A percentile compares a stretch with the other conserved stretches of the same genome.
These are phyloP conservation scores for Cottus gobio DNA, from an alignment of 2,113 vertebrate genomes.

Conservation along the genomic window DNA sequence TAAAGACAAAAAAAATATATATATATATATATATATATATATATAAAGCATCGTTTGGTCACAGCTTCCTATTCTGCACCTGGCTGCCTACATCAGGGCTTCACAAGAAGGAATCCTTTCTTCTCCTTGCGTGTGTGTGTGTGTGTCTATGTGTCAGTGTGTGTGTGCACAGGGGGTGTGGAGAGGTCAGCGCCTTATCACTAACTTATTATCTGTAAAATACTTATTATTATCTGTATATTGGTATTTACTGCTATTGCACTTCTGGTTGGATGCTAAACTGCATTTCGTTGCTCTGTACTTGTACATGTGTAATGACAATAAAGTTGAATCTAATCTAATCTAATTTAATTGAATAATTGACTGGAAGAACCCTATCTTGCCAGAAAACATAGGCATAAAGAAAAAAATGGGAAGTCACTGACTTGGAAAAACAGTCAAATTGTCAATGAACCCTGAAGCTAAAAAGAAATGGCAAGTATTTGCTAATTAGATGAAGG, in stretches of 20 bases:
- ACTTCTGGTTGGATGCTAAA: no score
- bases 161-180: slow-evolving; percentile 39
- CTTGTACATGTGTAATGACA: no score
- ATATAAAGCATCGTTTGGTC: slow-evolving; percentile 46
- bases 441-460: slow-evolving; percentile 52
- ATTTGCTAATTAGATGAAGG: slow-evolving; percentile 71
- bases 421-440: slow-evolving; percentile 54
- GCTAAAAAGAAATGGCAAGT: slow-evolving; percentile 49
- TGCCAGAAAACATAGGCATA: slow-evolving; percentile 39
- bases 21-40: background rate
- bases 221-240: no score
- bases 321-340: no score
- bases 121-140: slow-evolving; percentile 43
- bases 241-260: no score
- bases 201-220: no score
- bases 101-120: slow-evolving; percentile 67
- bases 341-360: slow-evolving; percentile 74
- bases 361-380: slow-evolving; percentile 50
- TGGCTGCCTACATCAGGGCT: slow-evolving; percentile 41
- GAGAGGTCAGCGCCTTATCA: slow-evolving; percentile 62
- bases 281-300: no score
- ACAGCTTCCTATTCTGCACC: slow-evolving; percentile 57
- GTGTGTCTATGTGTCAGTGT: slow-evolving; percentile 35
- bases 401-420: slow-evolving; percentile 35
- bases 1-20: no score